Conservation (phyloP, 2,113 vertebrate species). For the Corythaixoides concolor region DNA sequence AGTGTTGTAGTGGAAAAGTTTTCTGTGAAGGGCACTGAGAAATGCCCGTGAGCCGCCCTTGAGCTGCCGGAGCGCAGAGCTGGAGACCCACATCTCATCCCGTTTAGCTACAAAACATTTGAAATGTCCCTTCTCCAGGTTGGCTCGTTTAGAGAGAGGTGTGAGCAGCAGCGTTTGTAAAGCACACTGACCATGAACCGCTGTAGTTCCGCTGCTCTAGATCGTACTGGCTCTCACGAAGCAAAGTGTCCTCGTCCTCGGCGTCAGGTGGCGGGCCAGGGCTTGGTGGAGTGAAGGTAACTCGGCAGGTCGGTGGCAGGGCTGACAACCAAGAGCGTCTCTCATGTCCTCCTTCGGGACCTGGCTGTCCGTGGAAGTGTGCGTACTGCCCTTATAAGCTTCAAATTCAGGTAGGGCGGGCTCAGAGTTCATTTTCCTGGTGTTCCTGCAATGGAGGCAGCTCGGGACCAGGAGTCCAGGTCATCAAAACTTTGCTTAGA, state of each 20-base stretch:
- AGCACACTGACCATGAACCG: too few species aligned
- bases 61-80: background rate
- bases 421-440: background rate
- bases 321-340: background rate
- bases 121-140: background rate
- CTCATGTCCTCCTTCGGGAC: background rate
- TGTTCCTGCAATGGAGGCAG: background rate
- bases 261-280: background rate
- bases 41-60: background rate
- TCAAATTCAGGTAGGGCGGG: background rate
- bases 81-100: background rate
- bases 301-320: background rate
- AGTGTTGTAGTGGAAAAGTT: background rate
- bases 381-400: background rate
- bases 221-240: background rate
- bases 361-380: background rate
- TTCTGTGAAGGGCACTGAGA: background rate
- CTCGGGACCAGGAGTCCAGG: background rate
- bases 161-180: background rate
- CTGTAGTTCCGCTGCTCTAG: background rate
- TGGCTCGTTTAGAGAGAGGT: background rate
- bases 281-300: background rate
- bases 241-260: background rate
- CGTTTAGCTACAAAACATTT: background rate
- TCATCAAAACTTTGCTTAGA: background rate